Evolutionary conservation across 2,888 invertebrate species (phyloP), one percentile per base, ranked within the genome.

Genomic region (Lasioglossum zephyrum): DNA sequence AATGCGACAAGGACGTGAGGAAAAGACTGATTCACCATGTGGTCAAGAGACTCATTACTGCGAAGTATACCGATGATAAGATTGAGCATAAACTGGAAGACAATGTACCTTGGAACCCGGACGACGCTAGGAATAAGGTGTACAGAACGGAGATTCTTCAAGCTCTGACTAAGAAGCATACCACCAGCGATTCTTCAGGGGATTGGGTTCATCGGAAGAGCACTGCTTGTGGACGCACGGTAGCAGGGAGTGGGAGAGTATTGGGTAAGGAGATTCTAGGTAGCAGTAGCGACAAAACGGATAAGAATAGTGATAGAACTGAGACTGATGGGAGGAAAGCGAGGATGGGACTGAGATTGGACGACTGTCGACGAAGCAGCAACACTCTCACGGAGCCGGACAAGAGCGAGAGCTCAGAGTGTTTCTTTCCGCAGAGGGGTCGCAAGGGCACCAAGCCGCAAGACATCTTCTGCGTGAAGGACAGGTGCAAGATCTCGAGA

Each of bases 21-120:
- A 96, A 96, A 88, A 95, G 96, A 90, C 95, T 97, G 73, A 96
- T 97, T 26, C 97, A 96, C 91, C 96, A 96, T 92, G 96, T 97
- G 77, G 96, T 97, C 0, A 96, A 96, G 86, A 96, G 96, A 92
- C 95, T 97, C 22, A 94, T 97, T 0, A 96, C 96, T 73, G 95
- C 96, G 0, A 96, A 96, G 88, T 97, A 97, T 92, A 96, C 96
- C 73, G 96, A 96, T 92, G 97, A 97, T 87, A 94, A 93, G 70
- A 94, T 95, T 11, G 94, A 94, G 60, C 94, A 91, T 47, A 93
- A 94, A 86, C 86, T 95, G 9, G 93, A 94, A 47, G 94, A 95
- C 39, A 95, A 95, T 80, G 92, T 95, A 5, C 95, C 95, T 0
- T 95, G 95, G 95, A 95, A 94, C 91, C 95, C 95, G 2, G 95